Evolutionary conservation across 92 coral and sea anemone genomes (phyloP), one percentile per base, ranked within the genome.

Genomic region (Phenganax marumi): DNA sequence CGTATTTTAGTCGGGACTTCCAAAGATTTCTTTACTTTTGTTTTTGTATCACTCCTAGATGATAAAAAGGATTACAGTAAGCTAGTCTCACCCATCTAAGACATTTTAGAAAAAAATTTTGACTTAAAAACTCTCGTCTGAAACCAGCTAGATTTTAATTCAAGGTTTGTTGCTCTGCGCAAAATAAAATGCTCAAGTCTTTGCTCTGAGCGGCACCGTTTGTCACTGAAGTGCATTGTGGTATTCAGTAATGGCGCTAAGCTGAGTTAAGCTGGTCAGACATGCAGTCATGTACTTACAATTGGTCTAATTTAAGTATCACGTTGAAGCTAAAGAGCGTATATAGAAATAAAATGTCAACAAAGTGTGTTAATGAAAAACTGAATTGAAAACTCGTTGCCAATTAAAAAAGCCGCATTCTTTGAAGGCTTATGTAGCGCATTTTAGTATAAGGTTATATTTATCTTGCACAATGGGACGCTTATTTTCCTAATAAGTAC

Each of bases 321-420:
- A 9, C 72, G 9, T 5, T n/a, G 8, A 25, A n/a, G n/a, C 72
- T 10, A 23, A 23, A 66, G 23, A 66, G 6, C 72, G 26, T n/a
- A 12, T 11, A 8, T 10, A 66, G 48, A 33, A 66, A 66, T 25
- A n/a, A 12, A 66, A 33, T 66, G 72, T 66, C 72, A 66, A 66
- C 72, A 66, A 33, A 66, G 72, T 33, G 49, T 66, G 26, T 66
- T 33, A 25, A 25, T 66, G 43, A 66, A 24, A 66, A 21, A 25
- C 1, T 66, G 50, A 19, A 66, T 66, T 66, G 50, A 6, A 66
- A 24, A 66, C 14, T 10, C 17, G 12, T 12, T 25, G 72, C 10
- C 72, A 66, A 0, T 66, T 33, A 25, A 23, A 24, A 66, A 9
- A 22, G 50, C 49, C 19, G 72, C 72, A 5, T 3, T 66, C 72